Evolutionary conservation across 2,113 vertebrate species (phyloP).

Genomic region (Zapornia atra): DNA sequence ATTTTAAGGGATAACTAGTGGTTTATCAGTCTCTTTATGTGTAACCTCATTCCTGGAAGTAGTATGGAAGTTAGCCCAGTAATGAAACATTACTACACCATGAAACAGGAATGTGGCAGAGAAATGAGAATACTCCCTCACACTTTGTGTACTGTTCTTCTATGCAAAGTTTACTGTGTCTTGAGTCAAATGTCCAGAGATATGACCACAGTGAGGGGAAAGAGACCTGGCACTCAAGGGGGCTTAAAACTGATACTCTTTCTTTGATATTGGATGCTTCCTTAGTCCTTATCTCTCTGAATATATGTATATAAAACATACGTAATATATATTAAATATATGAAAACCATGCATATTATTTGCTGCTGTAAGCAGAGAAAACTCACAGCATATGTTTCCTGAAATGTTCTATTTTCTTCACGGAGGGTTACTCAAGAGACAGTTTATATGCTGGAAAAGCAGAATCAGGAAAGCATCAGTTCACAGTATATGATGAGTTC

Average conservation of each 20-base stretch:
- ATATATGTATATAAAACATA: neutral
- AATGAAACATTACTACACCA: constrained; percentile 50
- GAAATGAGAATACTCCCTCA: constrained; percentile 26
- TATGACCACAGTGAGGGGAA: neutral
- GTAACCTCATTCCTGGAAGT: neutral
- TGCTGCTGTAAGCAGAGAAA: neutral
- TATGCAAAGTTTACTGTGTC: neutral
- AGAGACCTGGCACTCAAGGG: neutral
- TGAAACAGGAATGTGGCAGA: constrained; percentile 36
- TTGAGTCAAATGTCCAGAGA: neutral
- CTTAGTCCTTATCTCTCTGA: neutral
- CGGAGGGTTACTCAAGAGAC: neutral
- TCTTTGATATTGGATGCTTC: neutral
- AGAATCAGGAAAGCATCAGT: neutral
- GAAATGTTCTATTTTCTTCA: neutral
- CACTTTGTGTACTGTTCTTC: neutral
- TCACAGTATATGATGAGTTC: neutral
- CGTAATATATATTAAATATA: neutral
- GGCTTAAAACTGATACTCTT: neutral
- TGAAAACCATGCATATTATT: neutral
- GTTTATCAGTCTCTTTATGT: constrained; percentile 5
- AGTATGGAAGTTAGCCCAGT: constrained; percentile 27
- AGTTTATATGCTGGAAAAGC: neutral
- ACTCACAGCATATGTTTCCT: neutral
- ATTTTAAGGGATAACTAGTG: neutral